phyloP scores from a whole-genome alignment of 2,797 vertebrate genomes.

The Streptopelia turtur region DNA sequence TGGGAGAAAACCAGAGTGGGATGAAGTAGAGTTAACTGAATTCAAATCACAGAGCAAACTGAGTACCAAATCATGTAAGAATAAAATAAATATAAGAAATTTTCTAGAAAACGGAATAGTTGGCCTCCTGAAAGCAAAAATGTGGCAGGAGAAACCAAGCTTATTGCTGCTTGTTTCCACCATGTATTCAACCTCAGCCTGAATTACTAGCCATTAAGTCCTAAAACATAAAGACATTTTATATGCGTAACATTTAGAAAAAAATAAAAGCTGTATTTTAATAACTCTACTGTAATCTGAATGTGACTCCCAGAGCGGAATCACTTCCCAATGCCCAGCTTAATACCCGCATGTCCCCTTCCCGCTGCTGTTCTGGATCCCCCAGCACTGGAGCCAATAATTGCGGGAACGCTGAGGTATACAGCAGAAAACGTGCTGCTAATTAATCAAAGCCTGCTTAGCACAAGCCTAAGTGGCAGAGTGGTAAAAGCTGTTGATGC shows the following conservation, averaged over 20 bases:
- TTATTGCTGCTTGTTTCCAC: neutral
- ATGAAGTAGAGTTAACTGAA: neutral
- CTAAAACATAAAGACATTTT: neutral
- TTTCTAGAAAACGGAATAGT: neutral
- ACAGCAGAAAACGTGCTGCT: neutral
- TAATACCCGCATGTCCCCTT: neutral
- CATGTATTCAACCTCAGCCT: neutral
- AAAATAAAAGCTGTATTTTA: neutral
- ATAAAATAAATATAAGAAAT: neutral
- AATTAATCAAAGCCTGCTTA: neutral
- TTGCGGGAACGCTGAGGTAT: neutral
- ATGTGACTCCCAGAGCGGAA: neutral
- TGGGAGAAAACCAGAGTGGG: neutral
- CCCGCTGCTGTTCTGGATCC: neutral
- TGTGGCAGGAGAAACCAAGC: neutral
- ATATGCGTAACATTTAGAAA: neutral
- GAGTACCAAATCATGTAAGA: neutral
- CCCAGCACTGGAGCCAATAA: neutral
- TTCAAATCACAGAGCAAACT: neutral
- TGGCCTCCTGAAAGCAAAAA: neutral
- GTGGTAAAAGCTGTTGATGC: neutral
- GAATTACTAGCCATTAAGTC: neutral
- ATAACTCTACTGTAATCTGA: neutral
- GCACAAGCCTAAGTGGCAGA: neutral
- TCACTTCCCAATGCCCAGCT: neutral